phyloP scores from a whole-genome alignment of 2,113 vertebrate species.

The Calonectris borealis region DNA sequence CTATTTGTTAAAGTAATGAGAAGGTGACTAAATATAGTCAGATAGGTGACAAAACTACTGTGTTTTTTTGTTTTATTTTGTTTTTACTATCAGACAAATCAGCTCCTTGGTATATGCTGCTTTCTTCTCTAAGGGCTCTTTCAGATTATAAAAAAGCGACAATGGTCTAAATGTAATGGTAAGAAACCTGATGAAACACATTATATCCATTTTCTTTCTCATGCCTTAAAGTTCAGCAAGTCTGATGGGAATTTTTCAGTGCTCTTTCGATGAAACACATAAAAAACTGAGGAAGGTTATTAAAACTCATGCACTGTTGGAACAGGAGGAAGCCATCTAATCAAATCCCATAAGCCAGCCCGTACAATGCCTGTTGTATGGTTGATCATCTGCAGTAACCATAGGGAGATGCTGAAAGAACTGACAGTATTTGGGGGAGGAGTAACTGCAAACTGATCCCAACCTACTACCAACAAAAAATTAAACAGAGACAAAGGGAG shows the following conservation, averaged over 20 bases:
- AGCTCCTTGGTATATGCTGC: rapidly evolving
- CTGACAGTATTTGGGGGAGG: neutral
- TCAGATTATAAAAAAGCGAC: neutral
- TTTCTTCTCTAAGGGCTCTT: neutral
- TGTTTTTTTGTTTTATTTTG: neutral
- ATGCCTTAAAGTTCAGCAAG: neutral
- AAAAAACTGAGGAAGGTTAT: neutral
- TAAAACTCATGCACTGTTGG: neutral
- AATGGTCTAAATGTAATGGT: neutral
- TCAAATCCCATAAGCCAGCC: neutral
- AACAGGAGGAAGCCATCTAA: neutral
- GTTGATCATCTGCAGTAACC: neutral
- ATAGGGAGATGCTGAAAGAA: neutral
- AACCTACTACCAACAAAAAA: neutral
- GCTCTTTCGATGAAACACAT: neutral
- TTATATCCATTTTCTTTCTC: neutral
- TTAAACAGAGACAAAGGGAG: neutral
- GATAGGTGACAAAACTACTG: neutral
- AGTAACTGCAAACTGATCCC: neutral
- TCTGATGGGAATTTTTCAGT: neutral
- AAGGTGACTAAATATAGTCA: neutral
- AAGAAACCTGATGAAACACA: neutral
- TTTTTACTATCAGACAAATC: neutral
- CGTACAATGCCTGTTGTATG: neutral
- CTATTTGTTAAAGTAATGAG: neutral